phyloP scores from a whole-genome alignment of 2,113 vertebrate genomes.

The Addax nasomaculatus region DNA sequence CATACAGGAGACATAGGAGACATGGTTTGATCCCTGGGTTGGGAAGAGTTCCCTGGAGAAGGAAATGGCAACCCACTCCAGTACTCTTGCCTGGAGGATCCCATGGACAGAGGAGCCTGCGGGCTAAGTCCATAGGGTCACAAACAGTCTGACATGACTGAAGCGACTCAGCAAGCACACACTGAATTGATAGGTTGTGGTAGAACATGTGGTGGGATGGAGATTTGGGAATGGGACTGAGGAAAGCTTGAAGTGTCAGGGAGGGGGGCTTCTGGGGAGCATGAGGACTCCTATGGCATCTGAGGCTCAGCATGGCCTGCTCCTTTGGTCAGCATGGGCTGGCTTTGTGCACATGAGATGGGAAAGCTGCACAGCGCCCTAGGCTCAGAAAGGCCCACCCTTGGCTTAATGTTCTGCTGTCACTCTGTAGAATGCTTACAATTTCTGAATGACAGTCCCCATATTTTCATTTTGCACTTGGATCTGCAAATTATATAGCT shows the following conservation, averaged over 20 bases:
- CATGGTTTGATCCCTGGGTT: not conserved
- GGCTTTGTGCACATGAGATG: fast-evolving
- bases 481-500: not conserved
- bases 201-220: not conserved
- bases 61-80: not conserved
- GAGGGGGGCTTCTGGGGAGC: not conserved
- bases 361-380: fast-evolving
- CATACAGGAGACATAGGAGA: not conserved
- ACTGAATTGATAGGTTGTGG: not conserved
- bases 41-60: not conserved
- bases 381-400: not conserved
- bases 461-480: not conserved
- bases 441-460: not conserved
- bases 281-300: fast-evolving
- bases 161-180: not conserved
- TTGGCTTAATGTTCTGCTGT: not conserved
- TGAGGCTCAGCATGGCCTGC: not conserved
- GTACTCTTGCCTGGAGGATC: not conserved
- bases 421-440: not conserved
- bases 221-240: not conserved
- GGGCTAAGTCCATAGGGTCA: not conserved
- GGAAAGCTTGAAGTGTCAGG: not conserved
- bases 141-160: not conserved
- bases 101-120: not conserved
- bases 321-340: not conserved